Evolutionary conservation across 1,140 invertebrate genomes (phyloP).

Genomic region (Venturia canescens): DNA sequence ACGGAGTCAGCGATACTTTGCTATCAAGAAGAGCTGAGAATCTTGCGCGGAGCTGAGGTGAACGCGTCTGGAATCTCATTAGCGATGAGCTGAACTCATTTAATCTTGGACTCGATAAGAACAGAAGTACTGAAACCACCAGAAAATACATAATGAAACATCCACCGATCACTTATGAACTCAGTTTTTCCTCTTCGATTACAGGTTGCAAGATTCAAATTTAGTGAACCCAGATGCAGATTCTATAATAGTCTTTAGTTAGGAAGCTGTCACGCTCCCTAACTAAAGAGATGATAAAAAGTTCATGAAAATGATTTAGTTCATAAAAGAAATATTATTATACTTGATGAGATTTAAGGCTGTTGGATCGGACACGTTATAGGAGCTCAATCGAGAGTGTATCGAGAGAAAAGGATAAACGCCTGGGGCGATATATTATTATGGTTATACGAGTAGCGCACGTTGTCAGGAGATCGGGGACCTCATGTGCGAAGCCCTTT

Average conservation of each 20-base stretch:
- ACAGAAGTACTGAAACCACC: too few relatives aligned
- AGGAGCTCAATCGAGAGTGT: slow-evolving; percentile 2
- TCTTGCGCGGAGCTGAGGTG: not conserved
- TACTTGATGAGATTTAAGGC: slow-evolving; percentile 7
- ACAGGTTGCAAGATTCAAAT: too few relatives aligned
- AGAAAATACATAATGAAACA: too few relatives aligned
- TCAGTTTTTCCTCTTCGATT: too few relatives aligned
- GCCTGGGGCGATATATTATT: not conserved
- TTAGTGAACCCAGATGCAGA: too few relatives aligned
- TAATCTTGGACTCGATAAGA: too few relatives aligned
- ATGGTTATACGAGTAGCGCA: not conserved
- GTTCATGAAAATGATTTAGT: too few relatives aligned
- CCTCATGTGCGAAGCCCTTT: not conserved
- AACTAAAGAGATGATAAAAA: too few relatives aligned
- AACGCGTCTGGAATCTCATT: slow-evolving; percentile 1
- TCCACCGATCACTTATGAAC: too few relatives aligned
- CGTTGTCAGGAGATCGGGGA: slow-evolving; percentile 1
- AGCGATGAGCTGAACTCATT: not conserved
- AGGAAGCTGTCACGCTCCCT: too few relatives aligned
- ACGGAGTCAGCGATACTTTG: not conserved
- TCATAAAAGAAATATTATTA: not conserved
- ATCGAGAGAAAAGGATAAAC: not conserved
- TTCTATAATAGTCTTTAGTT: too few relatives aligned
- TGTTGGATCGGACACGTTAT: not conserved
- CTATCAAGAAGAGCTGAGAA: not conserved